These are phyloP conservation scores for Pristionchus entomophagus DNA, from an alignment of 2,888 invertebrate genomes.

Conservation along the genomic window DNA sequence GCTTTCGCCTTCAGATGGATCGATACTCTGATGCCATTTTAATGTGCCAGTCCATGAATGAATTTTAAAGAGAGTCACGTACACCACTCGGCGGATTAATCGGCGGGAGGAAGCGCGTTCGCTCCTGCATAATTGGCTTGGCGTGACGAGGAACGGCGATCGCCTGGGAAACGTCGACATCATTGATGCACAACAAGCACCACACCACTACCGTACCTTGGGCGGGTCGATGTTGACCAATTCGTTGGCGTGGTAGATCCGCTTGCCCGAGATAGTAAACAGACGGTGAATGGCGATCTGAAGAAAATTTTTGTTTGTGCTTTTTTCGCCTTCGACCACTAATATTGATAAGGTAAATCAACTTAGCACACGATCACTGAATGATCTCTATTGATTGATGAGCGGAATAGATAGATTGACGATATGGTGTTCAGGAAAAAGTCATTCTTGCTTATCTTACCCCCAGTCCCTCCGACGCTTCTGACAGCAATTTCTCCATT, in stretches of 20 bases:
- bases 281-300: constrained; percentile 66
- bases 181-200: not conserved
- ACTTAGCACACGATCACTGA: too few species aligned
- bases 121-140: constrained; percentile 55
- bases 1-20: not conserved
- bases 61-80: not conserved
- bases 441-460: constrained; percentile 34
- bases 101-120: constrained; percentile 51
- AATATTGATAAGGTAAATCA: not conserved
- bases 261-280: constrained; percentile 66
- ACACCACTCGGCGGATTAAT: constrained; percentile 49
- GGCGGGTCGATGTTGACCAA: constrained; percentile 60
- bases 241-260: constrained; percentile 61
- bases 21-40: too few species aligned
- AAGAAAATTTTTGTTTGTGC: too few species aligned
- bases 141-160: constrained; percentile 72
- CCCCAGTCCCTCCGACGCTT: constrained; percentile 65
- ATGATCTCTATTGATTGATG: too few species aligned
- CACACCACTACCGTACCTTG: constrained; percentile 50
- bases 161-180: constrained; percentile 52
- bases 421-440: too few species aligned
- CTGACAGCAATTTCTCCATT: constrained; percentile 67
- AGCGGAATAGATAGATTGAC: too few species aligned
- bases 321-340: too few species aligned
- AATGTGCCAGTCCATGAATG: too few species aligned